Evolutionary conservation across 2,797 vertebrate species (phyloP).

Genomic region (Acestrorhynchus altus): DNA sequence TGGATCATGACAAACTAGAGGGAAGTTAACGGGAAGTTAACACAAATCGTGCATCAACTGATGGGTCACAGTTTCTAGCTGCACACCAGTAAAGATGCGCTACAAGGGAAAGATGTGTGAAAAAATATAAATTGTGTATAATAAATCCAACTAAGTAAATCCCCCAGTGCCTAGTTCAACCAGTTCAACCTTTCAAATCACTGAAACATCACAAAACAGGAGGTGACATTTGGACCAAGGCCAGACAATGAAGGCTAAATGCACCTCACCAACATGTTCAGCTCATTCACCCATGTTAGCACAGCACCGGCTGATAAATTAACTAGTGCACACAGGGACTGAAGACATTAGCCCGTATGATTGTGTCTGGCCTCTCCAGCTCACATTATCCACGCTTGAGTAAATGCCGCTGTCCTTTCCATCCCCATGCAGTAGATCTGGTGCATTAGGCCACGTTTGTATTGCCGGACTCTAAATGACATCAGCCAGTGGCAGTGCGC

Average conservation of each 20-base stretch:
- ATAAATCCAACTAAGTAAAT: neutral
- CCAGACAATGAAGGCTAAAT: neutral
- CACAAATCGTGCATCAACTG: neutral
- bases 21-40: no score
- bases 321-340: constrained; percentile 17
- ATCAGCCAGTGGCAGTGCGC: neutral
- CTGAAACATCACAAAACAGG: neutral
- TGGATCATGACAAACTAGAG: no score
- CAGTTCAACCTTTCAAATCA: neutral
- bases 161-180: neutral
- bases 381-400: constrained; percentile 23
- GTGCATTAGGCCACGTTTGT: neutral
- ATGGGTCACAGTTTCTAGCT: neutral
- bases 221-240: neutral
- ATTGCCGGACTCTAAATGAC: neutral
- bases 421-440: constrained; percentile 9
- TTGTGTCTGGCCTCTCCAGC: constrained; percentile 43
- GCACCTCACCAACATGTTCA: neutral
- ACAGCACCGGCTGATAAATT: neutral
- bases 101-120: neutral
- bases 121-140: neutral
- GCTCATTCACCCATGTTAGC: neutral
- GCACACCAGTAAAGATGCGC: neutral
- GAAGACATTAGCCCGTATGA: constrained; percentile 35
- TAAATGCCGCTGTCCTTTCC: constrained; percentile 31